These are phyloP conservation scores for Nothura maculosa DNA, from an alignment of 2,797 vertebrate genomes.

Conservation along the genomic window DNA sequence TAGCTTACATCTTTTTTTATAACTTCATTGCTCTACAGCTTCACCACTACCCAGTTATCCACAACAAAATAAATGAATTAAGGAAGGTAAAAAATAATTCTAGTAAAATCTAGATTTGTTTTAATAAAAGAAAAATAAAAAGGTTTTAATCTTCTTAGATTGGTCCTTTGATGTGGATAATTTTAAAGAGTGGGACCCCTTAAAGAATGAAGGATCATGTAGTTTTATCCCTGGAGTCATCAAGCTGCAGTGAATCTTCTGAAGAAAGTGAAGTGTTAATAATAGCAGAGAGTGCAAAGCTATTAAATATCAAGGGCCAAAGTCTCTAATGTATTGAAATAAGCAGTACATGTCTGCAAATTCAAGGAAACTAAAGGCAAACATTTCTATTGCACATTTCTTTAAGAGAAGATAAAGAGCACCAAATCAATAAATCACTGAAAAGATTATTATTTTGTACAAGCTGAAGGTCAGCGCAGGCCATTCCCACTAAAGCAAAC, in stretches of 20 bases:
- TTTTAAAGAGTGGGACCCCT: conserved; percentile 43
- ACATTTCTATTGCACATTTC: conserved; percentile 68
- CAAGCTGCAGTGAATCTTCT: conserved; percentile 29
- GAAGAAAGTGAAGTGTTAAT: conserved; percentile 57
- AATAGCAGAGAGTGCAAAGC: conserved; percentile 58
- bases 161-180: conserved; percentile 21
- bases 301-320: conserved; percentile 62
- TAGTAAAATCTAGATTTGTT: conserved; percentile 50
- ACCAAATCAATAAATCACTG: conserved; percentile 83
- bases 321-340: conserved; percentile 68
- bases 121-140: neutral
- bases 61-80: conserved; percentile 49
- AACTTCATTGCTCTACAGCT: neutral
- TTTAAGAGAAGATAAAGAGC: conserved; percentile 78
- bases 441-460: conserved; percentile 85
- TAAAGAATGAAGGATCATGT: conserved; percentile 47
- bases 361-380: conserved; percentile 61
- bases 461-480: conserved; percentile 80
- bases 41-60: neutral
- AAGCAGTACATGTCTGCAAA: conserved; percentile 61
- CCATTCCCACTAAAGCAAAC: conserved; percentile 79
- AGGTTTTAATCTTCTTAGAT: conserved; percentile 52
- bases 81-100: conserved; percentile 10
- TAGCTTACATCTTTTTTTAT: neutral
- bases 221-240: conserved; percentile 45